Evolutionary conservation across 2,113 vertebrate species (phyloP).

Genomic region (Dicerorhinus sumatrensis): DNA sequence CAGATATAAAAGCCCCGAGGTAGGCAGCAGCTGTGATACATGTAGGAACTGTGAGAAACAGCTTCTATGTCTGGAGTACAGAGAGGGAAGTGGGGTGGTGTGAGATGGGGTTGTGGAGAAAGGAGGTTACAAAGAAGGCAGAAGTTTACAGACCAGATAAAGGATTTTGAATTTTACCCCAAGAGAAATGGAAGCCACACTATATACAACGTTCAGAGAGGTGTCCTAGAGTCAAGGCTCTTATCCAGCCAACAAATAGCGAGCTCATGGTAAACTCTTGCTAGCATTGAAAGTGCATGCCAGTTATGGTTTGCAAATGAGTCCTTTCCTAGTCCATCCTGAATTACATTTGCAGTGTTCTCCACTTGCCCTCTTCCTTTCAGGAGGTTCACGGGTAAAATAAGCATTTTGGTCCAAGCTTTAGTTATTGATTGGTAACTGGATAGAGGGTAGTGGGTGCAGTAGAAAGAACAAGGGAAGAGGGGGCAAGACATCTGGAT

Average conservation of each 20-base stretch:
- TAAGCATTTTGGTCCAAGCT: background rate
- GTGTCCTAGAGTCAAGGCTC: background rate
- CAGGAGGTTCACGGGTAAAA: background rate
- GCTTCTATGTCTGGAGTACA: background rate
- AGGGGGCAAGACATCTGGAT: background rate
- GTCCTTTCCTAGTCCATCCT: background rate
- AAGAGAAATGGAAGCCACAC: background rate
- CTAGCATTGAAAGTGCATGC: background rate
- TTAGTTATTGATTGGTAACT: background rate
- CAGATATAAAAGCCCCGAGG: background rate
- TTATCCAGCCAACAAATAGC: background rate
- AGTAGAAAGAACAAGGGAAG: background rate
- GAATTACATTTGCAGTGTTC: background rate
- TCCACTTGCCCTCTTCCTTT: background rate
- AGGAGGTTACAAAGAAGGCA: background rate
- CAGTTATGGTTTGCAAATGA: background rate
- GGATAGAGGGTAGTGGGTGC: background rate
- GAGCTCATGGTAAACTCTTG: background rate
- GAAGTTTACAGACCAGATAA: background rate
- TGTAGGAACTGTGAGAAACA: background rate
- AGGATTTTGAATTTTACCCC: background rate
- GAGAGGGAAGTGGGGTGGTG: background rate
- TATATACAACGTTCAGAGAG: background rate
- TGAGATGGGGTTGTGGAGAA: background rate
- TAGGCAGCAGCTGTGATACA: background rate